Conservation (phyloP, 2,797 vertebrate genomes). For the Semotilus atromaculatus region DNA sequence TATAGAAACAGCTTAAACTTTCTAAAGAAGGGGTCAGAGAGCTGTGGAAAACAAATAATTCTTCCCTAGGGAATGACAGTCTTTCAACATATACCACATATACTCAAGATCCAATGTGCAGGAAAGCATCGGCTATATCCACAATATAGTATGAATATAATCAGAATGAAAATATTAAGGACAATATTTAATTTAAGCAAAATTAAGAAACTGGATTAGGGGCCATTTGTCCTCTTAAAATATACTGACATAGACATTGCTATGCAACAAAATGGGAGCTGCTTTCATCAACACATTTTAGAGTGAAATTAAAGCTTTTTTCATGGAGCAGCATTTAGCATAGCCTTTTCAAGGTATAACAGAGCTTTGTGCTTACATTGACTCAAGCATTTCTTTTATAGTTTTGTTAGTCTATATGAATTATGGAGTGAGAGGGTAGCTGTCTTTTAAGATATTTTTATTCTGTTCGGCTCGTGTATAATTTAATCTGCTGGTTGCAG, state of each 20-base stretch:
- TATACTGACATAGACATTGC: not conserved
- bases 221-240: not conserved
- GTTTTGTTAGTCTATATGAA: not conserved
- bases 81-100: not conserved
- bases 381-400: not conserved
- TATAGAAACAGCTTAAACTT: not conserved
- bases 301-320: not conserved
- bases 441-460: slow-evolving; percentile 76
- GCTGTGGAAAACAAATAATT: not conserved
- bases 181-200: not conserved
- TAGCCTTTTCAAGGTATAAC: not conserved
- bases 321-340: no score
- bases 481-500: slow-evolving; percentile 75
- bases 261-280: not conserved
- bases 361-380: not conserved
- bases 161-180: not conserved
- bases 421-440: slow-evolving; percentile 4
- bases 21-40: not conserved
- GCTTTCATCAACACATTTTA: not conserved
- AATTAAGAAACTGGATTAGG: not conserved
- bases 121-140: not conserved
- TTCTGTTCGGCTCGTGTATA: slow-evolving; percentile 76
- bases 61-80: not conserved
- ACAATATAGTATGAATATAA: not conserved
- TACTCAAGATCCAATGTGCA: not conserved